phyloP scores from a whole-genome alignment of 2,797 vertebrate species.

The Phrynocephalus vlangalii region DNA sequence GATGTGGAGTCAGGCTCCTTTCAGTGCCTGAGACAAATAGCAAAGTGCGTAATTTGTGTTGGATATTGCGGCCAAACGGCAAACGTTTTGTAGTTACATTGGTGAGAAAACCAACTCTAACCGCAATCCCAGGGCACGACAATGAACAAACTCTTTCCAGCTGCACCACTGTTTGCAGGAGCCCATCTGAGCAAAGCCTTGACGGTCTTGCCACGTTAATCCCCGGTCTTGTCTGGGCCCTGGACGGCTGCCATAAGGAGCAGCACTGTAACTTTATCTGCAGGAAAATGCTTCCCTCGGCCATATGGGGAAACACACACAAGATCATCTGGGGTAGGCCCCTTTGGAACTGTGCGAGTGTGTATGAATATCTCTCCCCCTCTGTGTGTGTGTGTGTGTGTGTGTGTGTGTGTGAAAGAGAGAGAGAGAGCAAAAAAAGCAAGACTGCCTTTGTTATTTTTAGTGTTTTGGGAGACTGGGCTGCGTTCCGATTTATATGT shows the following conservation, averaged over 20 bases:
- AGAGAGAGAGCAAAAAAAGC: not conserved
- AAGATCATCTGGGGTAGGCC: slow-evolving; percentile 22
- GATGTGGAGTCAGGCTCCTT: slow-evolving; percentile 56
- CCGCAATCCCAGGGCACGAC: slow-evolving; percentile 53
- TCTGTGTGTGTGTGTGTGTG: no score
- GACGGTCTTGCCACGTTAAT: slow-evolving; percentile 52
- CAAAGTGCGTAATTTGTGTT: slow-evolving; percentile 60
- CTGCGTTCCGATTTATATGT: not conserved
- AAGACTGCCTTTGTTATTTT: not conserved
- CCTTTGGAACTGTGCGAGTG: not conserved
- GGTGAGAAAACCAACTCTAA: slow-evolving; percentile 63
- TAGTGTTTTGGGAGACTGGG: not conserved
- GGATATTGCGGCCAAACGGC: slow-evolving; percentile 63
- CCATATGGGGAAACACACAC: slow-evolving; percentile 54
- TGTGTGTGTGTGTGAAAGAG: not conserved
- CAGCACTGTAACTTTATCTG: slow-evolving; percentile 68
- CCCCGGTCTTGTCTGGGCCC: slow-evolving; percentile 19
- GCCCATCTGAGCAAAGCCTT: slow-evolving; percentile 40
- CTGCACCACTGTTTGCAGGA: slow-evolving; percentile 55
- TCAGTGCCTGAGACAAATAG: slow-evolving; percentile 51
- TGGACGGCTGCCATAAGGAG: slow-evolving; percentile 68
- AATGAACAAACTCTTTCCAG: slow-evolving; percentile 64
- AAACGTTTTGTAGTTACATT: slow-evolving; percentile 72
- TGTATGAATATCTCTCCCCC: not conserved
- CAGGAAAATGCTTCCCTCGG: slow-evolving; percentile 56